Percentiles rank a stretch among this genome's conserved stretches.
These are phyloP conservation scores for Pogonomyrmex californicus DNA, from an alignment of 1,140 invertebrate genomes.

Conservation along the genomic window DNA sequence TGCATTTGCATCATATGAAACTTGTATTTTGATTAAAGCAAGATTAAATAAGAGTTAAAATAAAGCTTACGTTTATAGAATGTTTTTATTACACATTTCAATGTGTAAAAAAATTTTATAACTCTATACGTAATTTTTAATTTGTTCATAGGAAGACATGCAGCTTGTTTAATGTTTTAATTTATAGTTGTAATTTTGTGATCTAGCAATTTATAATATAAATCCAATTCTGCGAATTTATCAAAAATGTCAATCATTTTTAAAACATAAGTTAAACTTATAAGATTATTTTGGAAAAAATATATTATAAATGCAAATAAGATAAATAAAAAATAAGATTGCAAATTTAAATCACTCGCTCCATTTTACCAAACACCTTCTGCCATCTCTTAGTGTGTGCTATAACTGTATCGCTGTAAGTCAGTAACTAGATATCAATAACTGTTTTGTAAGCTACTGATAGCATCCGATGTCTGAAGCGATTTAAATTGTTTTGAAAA, in stretches of 20 bases:
- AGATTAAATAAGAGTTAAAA: neutral
- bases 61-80: neutral
- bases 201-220: neutral
- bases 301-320: neutral
- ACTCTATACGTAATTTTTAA: neutral
- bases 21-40: neutral
- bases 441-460: conserved; percentile 16
- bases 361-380: conserved; percentile 33
- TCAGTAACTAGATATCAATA: conserved; percentile 24
- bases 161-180: neutral
- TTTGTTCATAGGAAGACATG: neutral
- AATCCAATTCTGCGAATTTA: neutral
- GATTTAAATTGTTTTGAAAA: neutral
- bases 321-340: neutral
- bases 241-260: neutral
- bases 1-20: neutral
- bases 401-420: conserved; percentile 40
- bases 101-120: neutral
- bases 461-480: neutral
- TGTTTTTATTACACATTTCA: neutral
- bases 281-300: neutral
- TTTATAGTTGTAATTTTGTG: neutral
- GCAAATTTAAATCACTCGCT: conserved; percentile 4
- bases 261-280: neutral
- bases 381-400: conserved; percentile 49